Base-by-base conservation (phyloP, 2,888 invertebrate species). In the Marronus borbonicus region DNA sequence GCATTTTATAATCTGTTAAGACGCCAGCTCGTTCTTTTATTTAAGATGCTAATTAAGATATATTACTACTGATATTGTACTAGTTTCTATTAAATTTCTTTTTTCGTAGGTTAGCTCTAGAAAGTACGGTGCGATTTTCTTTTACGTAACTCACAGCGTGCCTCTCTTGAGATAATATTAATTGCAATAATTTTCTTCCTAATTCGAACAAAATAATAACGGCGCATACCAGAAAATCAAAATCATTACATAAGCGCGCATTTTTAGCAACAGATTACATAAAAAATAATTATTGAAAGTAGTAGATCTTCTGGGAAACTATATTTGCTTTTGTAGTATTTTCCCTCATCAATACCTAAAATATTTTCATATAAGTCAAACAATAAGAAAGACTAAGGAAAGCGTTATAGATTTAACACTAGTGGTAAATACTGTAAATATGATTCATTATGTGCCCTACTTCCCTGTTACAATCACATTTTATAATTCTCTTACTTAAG, bases 31-130 rank as follows among this genome's bases (percentile, higher is more conserved):
- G 60, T 74, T 44, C 60, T 62, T 58, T 55, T 70, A 31, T 80
- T 81, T 79, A 62, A 81, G 82, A 80, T 80, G 68, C 75, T 81
- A 81, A 82, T 82, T 82, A 81, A 81, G 82, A 81, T 81, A 80
- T 77, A 64, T 3, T 24, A 2, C 5, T 31, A 31, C 69, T 65
- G 62, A 72, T 70, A 60, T 68, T 55, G 55, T 58, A 36, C 76
- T 66, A 76, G 76, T 76, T 76, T 76, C 66, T 66, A 76, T 60
- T 76, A 66, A 74, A 60, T 58, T 44, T 74, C 44, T 44, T 58
- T 62, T 66, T 66, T 50, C 20, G 49, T 50, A 28, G 31, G 31
- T 36, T 36, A 0, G 50, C n/a, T 76, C 36, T 76, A 76, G 76
- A 76, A 76, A 76, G 76, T 44, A 24, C 39, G 31, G 17, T 24